These are phyloP conservation scores for Mustela nigripes DNA, from an alignment of 2,113 vertebrate genomes.

Conservation along the genomic window DNA sequence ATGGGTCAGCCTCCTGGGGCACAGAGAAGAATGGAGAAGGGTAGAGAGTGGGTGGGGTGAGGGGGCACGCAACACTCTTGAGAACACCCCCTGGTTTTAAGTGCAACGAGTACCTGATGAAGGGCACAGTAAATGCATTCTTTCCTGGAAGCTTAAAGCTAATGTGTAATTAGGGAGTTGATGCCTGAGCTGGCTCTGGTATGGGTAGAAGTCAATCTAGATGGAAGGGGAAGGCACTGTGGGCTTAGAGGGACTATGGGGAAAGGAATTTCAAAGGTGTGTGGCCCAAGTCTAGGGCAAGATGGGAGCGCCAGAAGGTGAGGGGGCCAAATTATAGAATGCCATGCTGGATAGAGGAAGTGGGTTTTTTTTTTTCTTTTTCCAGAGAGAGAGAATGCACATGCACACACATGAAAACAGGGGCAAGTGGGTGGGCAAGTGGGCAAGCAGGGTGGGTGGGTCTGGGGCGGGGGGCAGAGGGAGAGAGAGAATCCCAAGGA, in stretches of 20 bases:
- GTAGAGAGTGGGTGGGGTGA: background rate
- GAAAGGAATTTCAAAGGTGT: background rate
- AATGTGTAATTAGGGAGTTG: background rate
- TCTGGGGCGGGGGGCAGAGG: background rate
- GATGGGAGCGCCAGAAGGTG: background rate
- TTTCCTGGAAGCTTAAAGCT: background rate
- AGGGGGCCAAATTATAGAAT: background rate
- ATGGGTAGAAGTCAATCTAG: background rate
- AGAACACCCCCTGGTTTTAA: background rate
- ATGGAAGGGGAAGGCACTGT: background rate
- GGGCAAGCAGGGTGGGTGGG: too few species aligned
- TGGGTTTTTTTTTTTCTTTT: background rate
- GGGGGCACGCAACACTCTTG: background rate
- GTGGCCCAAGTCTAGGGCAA: background rate
- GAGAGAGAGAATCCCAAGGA: background rate
- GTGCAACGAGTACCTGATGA: background rate
- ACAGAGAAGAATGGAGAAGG: background rate
- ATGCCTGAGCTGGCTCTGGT: background rate
- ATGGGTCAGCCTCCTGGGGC: background rate
- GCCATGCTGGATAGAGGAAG: background rate
- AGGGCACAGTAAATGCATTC: background rate
- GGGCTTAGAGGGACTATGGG: background rate
- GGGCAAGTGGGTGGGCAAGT: background rate
- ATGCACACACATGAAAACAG: background rate
- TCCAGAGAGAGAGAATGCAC: background rate